Percentiles rank a stretch among this genome's conserved stretches.
Conservation (phyloP, 2,888 invertebrate species). For the Elegia similella region DNA sequence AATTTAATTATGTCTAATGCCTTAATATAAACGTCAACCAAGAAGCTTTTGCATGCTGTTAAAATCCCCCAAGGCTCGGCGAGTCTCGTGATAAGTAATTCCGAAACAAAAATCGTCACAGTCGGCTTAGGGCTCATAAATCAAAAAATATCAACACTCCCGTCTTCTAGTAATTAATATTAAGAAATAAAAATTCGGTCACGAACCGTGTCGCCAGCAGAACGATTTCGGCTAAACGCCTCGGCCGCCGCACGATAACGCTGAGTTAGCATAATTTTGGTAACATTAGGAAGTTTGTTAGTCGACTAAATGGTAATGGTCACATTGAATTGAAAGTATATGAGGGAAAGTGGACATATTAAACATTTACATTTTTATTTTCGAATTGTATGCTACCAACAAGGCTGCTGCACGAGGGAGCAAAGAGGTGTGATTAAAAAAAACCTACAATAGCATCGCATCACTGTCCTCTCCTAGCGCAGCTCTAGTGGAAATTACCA, state of each 20-base stretch:
- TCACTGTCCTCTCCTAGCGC: too few species aligned
- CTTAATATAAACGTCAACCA: too few species aligned
- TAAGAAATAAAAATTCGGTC: background rate
- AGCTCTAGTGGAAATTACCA: too few species aligned
- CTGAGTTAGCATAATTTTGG: background rate
- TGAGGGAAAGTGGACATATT: too few species aligned
- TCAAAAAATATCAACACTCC: slow-evolving; percentile 5
- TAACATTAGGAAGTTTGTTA: background rate
- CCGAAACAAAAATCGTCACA: background rate
- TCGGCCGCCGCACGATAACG: background rate
- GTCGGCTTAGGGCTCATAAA: background rate
- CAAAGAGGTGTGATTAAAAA: too few species aligned
- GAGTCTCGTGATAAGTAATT: background rate
- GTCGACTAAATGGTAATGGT: background rate
- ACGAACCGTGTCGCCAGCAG: background rate
- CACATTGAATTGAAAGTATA: background rate
- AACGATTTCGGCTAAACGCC: background rate
- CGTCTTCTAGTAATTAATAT: slow-evolving; percentile 4
- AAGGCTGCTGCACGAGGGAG: too few species aligned
- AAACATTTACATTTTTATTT: too few species aligned
- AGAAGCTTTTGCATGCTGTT: too few species aligned
- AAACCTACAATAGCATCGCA: too few species aligned
- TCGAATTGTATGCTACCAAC: too few species aligned
- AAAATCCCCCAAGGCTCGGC: too few species aligned
- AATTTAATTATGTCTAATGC: too few species aligned